Base-by-base conservation (phyloP, 2,888 invertebrate species). In the Melinopterus prodromus region DNA sequence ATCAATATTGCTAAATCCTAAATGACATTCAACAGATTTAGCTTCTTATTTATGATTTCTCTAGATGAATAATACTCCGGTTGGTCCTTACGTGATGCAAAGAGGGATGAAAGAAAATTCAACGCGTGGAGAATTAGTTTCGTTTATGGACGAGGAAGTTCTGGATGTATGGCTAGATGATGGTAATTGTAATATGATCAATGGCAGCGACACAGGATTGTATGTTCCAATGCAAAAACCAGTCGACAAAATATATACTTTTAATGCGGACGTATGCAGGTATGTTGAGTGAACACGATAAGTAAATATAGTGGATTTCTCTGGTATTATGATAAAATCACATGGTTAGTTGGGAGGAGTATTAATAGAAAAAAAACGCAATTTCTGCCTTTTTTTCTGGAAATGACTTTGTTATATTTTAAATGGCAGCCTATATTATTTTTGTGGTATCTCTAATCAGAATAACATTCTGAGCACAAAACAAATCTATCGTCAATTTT, bases 241-340 rank as follows among this genome's bases (percentile, higher is more conserved):
- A 12, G 81, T 89, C 0, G 89, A 90, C 0, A 81, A 88, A 26
- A 89, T 93, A 15, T 90, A 91, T 79, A 89, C 89, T 0, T 93
- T 91, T 80, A 90, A 91, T 76, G 89, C 91, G 0, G 92, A 93
- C 81, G 87, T 92, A 69, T 93, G 93, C 90, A 90, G 93, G 92
- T 92, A 84, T 83, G 84, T 81, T 35, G 72, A 71, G 0, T 14
- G 14, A 14, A 71, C 7, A 16, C 26, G 14, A 71, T 15, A 71
- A 9, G 4, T 71, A 7, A 53, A 53, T 26, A 26, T 26, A 26
- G 2, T 26, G 26, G 26, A 26, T 3, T 26, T 26, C 26, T 26
- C 26, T 26, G 26, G 26, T 26, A 26, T 26, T 26, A 26, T 26
- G 26, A 26, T 26, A 26, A 26, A 26, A 26, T 26, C 26, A 26